phyloP scores from a whole-genome alignment of 2,888 invertebrate genomes.

The Eupelmus urozonus region DNA sequence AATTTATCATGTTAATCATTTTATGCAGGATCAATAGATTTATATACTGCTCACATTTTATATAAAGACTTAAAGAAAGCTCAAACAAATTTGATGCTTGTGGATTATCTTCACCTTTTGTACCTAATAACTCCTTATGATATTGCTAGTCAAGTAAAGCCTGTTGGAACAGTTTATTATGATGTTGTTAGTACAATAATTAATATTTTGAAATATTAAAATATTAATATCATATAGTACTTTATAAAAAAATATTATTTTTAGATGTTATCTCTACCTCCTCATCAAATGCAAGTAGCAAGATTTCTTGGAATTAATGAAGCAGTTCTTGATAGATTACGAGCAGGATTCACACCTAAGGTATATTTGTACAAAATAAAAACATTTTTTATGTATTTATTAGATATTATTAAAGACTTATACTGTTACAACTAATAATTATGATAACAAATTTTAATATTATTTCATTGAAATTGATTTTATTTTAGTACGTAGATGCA shows the following conservation, averaged over 20 bases:
- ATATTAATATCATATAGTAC: slow-evolving; percentile 18
- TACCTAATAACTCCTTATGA: slow-evolving; percentile 92
- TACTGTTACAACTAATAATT: no score
- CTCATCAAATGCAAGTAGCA: slow-evolving; percentile 82
- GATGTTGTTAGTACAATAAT: slow-evolving; percentile 81
- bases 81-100: slow-evolving; percentile 86
- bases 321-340: slow-evolving; percentile 74
- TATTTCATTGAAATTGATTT: slow-evolving; percentile 1
- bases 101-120: slow-evolving; percentile 90
- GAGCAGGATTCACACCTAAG: slow-evolving; percentile 71
- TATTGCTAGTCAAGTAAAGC: slow-evolving; percentile 80
- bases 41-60: slow-evolving; percentile 84
- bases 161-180: slow-evolving; percentile 80
- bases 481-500: slow-evolving; percentile 80
- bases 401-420: background rate
- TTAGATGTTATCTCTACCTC: slow-evolving; percentile 82
- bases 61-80: slow-evolving; percentile 86
- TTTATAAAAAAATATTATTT: slow-evolving; percentile 58
- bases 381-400: background rate
- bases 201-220: slow-evolving; percentile 48
- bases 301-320: slow-evolving; percentile 88
- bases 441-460: background rate
- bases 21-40: slow-evolving; percentile 86
- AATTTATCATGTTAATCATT: background rate
- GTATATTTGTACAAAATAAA: slow-evolving; percentile 61